Conservation (phyloP, 2,888 invertebrate genomes). For the Stenotaenia linearis region DNA sequence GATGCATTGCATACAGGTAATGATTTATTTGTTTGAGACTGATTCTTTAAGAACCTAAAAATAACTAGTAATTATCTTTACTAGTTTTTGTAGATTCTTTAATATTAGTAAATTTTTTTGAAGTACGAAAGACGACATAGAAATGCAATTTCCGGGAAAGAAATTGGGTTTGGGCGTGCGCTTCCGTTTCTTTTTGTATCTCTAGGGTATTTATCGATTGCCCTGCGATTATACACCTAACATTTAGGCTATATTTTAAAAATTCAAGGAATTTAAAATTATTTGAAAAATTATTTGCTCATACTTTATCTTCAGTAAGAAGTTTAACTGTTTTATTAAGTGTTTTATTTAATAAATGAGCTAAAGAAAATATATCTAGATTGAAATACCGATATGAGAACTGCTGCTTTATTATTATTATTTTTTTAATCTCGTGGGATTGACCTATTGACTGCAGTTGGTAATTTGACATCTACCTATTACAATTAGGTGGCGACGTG, state of each 20-base stretch:
- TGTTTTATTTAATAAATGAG: too few species aligned
- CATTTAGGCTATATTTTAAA: neutral
- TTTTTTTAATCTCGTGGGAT: neutral
- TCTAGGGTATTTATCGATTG: neutral
- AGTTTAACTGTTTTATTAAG: too few species aligned
- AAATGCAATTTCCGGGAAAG: slow-evolving; percentile 16
- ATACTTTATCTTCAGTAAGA: too few species aligned
- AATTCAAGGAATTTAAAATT: neutral
- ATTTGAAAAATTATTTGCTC: neutral
- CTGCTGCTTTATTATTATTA: neutral
- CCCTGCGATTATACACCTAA: neutral
- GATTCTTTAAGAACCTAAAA: too few species aligned
- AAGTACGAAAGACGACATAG: neutral
- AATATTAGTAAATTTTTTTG: neutral
- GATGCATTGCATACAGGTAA: too few species aligned
- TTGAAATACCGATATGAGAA: too few species aligned
- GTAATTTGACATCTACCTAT: slow-evolving; percentile 26
- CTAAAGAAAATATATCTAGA: too few species aligned
- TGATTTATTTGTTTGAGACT: too few species aligned
- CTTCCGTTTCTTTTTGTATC: neutral
- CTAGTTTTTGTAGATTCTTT: neutral
- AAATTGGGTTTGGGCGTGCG: neutral
- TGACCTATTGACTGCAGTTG: neutral
- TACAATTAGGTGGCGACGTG: slow-evolving; percentile 16
- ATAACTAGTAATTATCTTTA: neutral